phyloP scores from a whole-genome alignment of 2,113 vertebrate species.

The Bufo bufo region DNA sequence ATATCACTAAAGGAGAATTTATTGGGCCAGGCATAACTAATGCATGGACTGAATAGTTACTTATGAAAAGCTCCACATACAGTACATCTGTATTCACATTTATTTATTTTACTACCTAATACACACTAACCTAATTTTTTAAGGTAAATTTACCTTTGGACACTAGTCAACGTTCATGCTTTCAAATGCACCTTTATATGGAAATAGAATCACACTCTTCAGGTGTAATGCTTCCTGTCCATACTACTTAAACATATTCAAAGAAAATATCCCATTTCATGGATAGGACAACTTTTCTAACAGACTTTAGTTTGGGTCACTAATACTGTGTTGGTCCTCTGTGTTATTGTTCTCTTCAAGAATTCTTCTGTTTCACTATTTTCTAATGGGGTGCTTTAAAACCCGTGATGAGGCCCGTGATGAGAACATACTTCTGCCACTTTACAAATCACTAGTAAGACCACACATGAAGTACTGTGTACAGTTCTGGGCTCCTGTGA shows the following conservation, averaged over 20 bases:
- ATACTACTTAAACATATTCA: background rate
- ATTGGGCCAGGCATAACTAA: background rate
- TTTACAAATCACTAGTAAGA: no score
- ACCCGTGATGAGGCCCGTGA: no score
- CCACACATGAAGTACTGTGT: no score
- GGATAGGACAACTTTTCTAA: background rate
- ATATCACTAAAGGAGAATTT: constrained; percentile 10
- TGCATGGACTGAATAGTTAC: background rate
- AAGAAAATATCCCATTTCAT: background rate
- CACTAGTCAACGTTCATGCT: background rate
- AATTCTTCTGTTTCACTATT: no score
- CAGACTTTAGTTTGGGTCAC: background rate
- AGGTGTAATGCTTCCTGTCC: background rate
- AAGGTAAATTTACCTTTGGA: background rate
- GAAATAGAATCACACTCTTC: background rate
- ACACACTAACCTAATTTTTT: background rate
- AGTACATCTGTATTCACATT: background rate
- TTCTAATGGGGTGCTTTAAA: no score
- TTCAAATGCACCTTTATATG: background rate
- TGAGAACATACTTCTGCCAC: no score
- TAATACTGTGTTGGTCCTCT: background rate
- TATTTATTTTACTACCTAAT: background rate
- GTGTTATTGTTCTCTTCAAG: no score
- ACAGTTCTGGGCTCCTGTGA: no score
- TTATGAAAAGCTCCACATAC: background rate